Evolutionary conservation across 2,888 invertebrate genomes (phyloP).

Genomic region (Epinotia bilunana): DNA sequence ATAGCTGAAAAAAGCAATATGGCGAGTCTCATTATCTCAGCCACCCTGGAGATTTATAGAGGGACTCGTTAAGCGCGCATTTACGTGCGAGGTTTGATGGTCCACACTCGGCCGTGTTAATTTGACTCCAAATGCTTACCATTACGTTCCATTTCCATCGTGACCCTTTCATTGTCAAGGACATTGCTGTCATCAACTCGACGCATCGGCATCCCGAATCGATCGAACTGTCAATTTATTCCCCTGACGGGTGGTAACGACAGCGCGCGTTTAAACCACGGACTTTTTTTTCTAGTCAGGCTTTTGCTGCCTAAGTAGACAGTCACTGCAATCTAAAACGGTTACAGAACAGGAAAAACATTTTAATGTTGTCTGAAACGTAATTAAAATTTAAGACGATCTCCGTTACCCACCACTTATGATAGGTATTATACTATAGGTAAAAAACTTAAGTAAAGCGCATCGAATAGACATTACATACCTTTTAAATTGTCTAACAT

Average conservation of each 20-base stretch:
- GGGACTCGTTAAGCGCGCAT: constrained; percentile 34
- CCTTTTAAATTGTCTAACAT: no score
- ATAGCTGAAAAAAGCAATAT: constrained; percentile 20
- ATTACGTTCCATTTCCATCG: constrained; percentile 47
- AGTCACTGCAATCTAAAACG: no score
- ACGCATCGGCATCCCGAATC: constrained; percentile 8
- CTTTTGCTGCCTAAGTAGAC: not conserved
- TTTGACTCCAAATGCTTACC: constrained; percentile 56
- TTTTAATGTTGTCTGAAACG: no score
- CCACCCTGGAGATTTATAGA: constrained; percentile 26
- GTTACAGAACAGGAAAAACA: no score
- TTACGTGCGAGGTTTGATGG: constrained; percentile 46
- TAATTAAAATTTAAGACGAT: no score
- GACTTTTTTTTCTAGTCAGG: not conserved
- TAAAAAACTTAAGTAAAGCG: no score
- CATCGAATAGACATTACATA: no score
- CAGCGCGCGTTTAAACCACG: not conserved
- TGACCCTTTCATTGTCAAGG: constrained; percentile 41
- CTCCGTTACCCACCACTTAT: no score
- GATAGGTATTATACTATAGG: no score
- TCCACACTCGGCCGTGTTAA: constrained; percentile 53
- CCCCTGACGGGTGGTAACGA: not conserved
- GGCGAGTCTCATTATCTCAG: constrained; percentile 29
- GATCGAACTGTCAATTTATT: constrained; percentile 22
- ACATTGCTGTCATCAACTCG: constrained; percentile 30